These are phyloP conservation scores for Diadegma fenestrale DNA, from an alignment of 2,888 invertebrate genomes.

Conservation along the genomic window DNA sequence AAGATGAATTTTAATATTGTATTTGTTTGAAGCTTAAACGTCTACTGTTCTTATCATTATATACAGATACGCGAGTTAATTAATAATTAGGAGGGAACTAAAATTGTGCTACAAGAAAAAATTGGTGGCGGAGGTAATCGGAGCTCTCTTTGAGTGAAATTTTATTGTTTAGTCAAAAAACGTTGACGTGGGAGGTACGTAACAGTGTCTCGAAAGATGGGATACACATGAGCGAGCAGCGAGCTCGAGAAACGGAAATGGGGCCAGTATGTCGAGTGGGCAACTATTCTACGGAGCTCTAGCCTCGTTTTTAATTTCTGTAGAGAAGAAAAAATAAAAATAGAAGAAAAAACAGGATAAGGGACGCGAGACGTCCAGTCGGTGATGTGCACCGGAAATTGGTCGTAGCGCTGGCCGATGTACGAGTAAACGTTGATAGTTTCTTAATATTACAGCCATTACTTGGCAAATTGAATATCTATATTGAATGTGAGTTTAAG, in stretches of 20 bases:
- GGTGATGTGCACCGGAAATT: conserved; percentile 61
- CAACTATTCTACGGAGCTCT: conserved; percentile 26
- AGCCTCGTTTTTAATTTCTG: conserved; percentile 19
- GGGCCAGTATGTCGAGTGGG: not conserved
- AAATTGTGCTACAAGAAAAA: conserved; percentile 66
- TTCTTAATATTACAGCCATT: conserved; percentile 64
- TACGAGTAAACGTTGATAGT: conserved; percentile 21
- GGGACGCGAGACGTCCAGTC: conserved; percentile 20
- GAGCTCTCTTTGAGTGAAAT: not conserved
- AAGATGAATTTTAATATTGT: conserved; percentile 81
- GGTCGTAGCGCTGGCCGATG: conserved; percentile 49
- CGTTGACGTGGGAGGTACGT: conserved; percentile 11
- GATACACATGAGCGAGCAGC: not conserved
- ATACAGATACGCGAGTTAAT: conserved; percentile 82
- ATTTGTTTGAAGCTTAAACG: conserved; percentile 79
- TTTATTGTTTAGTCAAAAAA: not conserved
- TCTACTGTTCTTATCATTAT: conserved; percentile 81
- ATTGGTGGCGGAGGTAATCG: conserved; percentile 40
- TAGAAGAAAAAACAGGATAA: not conserved
- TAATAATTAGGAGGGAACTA: conserved; percentile 74
- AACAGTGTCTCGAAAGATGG: not conserved
- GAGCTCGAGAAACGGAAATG: not conserved
- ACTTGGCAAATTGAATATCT: conserved; percentile 63
- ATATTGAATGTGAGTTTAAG: conserved; percentile 67
- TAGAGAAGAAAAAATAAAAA: conserved; percentile 16